These are phyloP conservation scores for Pipistrellus pipistrellus DNA, from an alignment of 2,797 vertebrate species.

Conservation along the genomic window DNA sequence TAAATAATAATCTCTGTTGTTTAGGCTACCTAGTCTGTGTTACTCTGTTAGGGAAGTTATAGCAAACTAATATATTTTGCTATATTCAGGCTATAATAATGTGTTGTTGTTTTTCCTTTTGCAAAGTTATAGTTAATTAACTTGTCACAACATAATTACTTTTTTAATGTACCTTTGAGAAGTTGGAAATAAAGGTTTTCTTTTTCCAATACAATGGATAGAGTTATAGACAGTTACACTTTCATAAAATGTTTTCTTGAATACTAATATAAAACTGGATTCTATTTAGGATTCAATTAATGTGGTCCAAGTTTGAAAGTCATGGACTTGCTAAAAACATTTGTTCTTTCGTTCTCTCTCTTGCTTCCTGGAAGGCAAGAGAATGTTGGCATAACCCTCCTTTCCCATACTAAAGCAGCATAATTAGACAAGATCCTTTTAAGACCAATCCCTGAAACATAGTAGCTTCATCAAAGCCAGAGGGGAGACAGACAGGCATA, in stretches of 20 bases:
- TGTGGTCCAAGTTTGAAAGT: background rate
- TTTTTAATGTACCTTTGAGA: background rate
- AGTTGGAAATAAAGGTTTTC: background rate
- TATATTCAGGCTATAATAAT: background rate
- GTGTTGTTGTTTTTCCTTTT: background rate
- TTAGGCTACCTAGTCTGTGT: background rate
- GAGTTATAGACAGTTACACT: background rate
- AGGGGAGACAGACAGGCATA: background rate
- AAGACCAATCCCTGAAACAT: background rate
- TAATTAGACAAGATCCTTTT: background rate
- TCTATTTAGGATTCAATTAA: background rate
- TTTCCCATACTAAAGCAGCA: background rate
- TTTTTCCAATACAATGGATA: background rate
- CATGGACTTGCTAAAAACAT: background rate
- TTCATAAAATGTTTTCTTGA: background rate
- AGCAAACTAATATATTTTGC: background rate
- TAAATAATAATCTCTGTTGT: background rate
- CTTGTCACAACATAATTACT: background rate
- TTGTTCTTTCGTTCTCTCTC: background rate
- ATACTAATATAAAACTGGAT: background rate
- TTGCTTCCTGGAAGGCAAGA: background rate
- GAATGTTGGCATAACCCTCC: background rate
- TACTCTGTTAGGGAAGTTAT: background rate
- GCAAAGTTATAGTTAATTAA: slow-evolving; percentile 19
- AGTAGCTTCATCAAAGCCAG: background rate